Conservation (phyloP, 2,797 vertebrate species). For the Epinephelus awoara region DNA sequence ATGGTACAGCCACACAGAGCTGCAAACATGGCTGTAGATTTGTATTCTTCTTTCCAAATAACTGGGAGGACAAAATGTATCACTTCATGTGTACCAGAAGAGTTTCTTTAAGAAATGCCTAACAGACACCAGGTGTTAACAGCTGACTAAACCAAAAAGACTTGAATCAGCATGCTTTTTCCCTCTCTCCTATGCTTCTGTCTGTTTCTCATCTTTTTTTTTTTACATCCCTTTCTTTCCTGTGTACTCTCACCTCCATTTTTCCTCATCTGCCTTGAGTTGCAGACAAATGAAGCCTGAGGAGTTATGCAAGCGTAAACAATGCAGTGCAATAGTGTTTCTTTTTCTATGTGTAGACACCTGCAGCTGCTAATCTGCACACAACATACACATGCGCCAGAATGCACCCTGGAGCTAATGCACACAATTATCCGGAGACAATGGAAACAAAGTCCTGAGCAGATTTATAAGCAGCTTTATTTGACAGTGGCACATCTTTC, state of each 20-base stretch:
- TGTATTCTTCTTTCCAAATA: neutral
- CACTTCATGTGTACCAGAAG: neutral
- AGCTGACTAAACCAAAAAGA: neutral
- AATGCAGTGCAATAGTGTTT: conserved; percentile 30
- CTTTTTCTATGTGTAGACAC: conserved; percentile 36
- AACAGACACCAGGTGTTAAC: neutral
- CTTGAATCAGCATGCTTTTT: neutral
- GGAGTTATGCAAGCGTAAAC: conserved; percentile 49
- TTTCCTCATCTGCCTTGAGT: conserved; percentile 22
- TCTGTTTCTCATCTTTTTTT: neutral
- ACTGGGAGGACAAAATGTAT: neutral
- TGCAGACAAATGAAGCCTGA: conserved; percentile 49
- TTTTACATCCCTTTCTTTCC: neutral
- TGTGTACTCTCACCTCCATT: conserved; percentile 1
- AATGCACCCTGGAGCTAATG: conserved; percentile 25
- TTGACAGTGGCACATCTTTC: conserved; percentile 32
- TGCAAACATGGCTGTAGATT: neutral
- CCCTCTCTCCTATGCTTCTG: neutral
- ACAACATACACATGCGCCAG: conserved; percentile 24
- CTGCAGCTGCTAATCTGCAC: conserved; percentile 54
- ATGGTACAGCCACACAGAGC: neutral
- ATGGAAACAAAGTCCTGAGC: conserved; percentile 36
- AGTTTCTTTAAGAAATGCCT: conserved; percentile 12
- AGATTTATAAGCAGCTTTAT: conserved; percentile 52
- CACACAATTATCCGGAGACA: conserved; percentile 53